These are phyloP conservation scores for Baronia brevicornis DNA, from an alignment of 2,888 invertebrate genomes.

Conservation along the genomic window DNA sequence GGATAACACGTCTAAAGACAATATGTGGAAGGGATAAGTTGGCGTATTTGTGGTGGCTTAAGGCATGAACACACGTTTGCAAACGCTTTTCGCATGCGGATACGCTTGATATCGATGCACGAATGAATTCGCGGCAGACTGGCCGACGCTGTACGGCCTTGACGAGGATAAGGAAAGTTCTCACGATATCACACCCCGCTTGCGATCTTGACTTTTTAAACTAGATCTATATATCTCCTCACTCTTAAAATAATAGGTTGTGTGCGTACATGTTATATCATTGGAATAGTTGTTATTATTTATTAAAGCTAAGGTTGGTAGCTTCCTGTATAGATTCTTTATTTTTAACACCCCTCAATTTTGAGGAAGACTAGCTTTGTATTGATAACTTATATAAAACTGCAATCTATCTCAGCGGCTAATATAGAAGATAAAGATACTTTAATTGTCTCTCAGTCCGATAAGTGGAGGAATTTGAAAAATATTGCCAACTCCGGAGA, in stretches of 20 bases:
- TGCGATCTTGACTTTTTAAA: constrained; percentile 1
- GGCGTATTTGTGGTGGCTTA: constrained; percentile 36
- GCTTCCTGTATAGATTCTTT: too few species aligned
- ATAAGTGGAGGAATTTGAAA: too few species aligned
- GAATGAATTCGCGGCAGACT: constrained; percentile 58
- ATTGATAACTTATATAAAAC: too few species aligned
- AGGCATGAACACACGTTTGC: constrained; percentile 36
- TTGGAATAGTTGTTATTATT: not conserved
- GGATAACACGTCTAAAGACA: constrained; percentile 67
- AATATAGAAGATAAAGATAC: too few species aligned
- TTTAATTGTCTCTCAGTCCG: too few species aligned
- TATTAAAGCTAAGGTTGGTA: too few species aligned
- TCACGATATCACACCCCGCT: constrained; percentile 34
- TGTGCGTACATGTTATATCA: not conserved
- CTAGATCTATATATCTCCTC: constrained; percentile 9
- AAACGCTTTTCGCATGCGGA: constrained; percentile 55
- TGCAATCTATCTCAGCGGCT: too few species aligned
- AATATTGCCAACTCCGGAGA: too few species aligned
- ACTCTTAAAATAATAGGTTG: not conserved
- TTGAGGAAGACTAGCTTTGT: too few species aligned
- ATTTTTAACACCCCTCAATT: too few species aligned
- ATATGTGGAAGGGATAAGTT: constrained; percentile 61
- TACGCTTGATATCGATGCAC: constrained; percentile 51
- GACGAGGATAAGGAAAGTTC: constrained; percentile 42
- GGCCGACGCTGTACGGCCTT: constrained; percentile 62